Evolutionary conservation across 2,113 vertebrate species (phyloP).

Genomic region (Chrysemys picta): DNA sequence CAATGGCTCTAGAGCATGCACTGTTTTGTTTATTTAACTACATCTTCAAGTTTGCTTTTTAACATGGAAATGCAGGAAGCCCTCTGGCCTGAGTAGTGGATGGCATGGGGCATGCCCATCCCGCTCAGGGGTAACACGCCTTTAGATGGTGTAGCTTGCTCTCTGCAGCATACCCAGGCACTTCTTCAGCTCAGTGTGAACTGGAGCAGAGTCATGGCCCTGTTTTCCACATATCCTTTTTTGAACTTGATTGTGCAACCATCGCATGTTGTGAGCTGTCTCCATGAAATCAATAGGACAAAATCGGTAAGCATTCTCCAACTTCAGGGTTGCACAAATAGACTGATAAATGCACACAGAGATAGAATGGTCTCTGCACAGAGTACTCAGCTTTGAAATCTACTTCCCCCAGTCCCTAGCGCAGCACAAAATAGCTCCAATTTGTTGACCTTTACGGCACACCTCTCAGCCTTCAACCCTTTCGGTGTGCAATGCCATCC

Average conservation of each 20-base stretch:
- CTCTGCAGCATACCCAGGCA: not conserved
- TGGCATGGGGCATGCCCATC: accelerated
- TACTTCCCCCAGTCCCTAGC: not conserved
- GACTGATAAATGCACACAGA: not conserved
- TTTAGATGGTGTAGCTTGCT: not conserved
- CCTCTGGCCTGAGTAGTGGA: not conserved
- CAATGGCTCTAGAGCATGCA: not conserved
- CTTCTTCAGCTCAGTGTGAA: not conserved
- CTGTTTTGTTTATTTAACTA: not conserved
- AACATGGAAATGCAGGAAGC: not conserved
- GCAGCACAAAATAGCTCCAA: not conserved
- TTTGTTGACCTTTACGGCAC: not conserved
- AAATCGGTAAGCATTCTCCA: not conserved
- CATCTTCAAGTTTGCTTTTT: not conserved
- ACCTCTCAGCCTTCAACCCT: not conserved
- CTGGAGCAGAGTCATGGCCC: not conserved
- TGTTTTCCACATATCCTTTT: not conserved
- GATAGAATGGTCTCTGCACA: not conserved
- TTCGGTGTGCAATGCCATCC: accelerated
- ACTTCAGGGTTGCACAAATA: not conserved
- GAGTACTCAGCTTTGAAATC: not conserved
- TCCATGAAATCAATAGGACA: not conserved
- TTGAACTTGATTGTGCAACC: not conserved
- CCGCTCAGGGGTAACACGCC: not conserved
- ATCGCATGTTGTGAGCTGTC: not conserved